Base-by-base conservation (phyloP, 1,140 invertebrate genomes). In the Melipona quadrifasciata region DNA sequence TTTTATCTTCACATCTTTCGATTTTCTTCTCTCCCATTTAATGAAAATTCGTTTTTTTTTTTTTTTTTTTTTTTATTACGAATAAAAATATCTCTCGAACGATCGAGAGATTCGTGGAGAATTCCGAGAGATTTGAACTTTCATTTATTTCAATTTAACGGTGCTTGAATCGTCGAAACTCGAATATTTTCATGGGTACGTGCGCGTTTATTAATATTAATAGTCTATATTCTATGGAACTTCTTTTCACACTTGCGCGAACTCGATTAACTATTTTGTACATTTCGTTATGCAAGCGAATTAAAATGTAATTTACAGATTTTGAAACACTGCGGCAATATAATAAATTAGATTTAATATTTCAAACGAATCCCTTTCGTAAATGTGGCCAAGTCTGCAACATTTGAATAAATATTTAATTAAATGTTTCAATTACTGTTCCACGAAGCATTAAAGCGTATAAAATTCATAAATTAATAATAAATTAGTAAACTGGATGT, bases 51-150 rank as follows among this genome's bases (percentile, higher is more conserved):
- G 58, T 61, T 5, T 61, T 0, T 24, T 61, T 24, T 2, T 2
- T 58, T 24, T 14, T n/a, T 61, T 14, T 61, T 61, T n/a, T 61
- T n/a, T 61, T 58, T 58, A 58, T 58, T 51, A 58, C 24, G 51
- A 34, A 4, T 24, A n/a, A 39, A 58, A 51, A 10, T 39, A 39
- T 39, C 39, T 27, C 8, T 14, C 12, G 34, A 27, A 67, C 68
- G 34, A 86, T 78, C 70, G 68, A 64, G 31, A 55, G 14, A 79
- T 68, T 55, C 77, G 27, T n/a, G 6, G 47, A 17, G 61, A 67
- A 67, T 76, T 61, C n/a, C 17, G 19, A 14, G 11, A 47, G 57
- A 76, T 64, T 61, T 57, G 55, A 70, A 2, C 34, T 21, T 61
- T 61, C 58, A 14, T 61, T 61, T 61, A n/a, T 61, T 61, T 61